These are phyloP conservation scores for Pomacea canaliculata DNA, from an alignment of 2,888 invertebrate species.

Conservation along the genomic window DNA sequence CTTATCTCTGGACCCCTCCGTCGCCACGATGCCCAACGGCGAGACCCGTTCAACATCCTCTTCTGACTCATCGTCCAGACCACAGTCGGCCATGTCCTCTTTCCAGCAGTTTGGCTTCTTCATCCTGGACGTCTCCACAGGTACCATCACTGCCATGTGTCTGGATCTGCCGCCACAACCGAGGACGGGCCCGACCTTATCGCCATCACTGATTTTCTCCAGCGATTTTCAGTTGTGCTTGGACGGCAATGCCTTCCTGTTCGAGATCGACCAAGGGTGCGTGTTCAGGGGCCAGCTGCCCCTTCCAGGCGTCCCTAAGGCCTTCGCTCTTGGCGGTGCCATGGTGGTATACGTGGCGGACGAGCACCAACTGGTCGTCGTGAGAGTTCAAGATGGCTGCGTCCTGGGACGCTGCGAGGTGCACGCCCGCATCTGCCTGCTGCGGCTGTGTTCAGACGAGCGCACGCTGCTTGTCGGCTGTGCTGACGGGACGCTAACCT, in stretches of 20 bases:
- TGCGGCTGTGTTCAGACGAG: conserved; percentile 59
- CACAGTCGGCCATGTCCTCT: neutral
- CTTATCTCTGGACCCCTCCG: conserved; percentile 24
- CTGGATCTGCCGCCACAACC: conserved; percentile 56
- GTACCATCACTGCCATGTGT: conserved; percentile 55
- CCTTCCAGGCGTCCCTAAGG: conserved; percentile 42
- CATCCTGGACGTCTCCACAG: conserved; percentile 53
- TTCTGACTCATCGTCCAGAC: neutral
- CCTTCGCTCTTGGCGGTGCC: conserved; percentile 54
- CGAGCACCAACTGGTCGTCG: conserved; percentile 39
- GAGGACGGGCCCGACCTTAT: conserved; percentile 21
- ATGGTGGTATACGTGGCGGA: conserved; percentile 55
- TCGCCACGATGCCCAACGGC: conserved; percentile 22
- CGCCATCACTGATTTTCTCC: conserved; percentile 50
- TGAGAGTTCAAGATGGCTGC: conserved; percentile 52
- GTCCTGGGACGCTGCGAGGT: conserved; percentile 57
- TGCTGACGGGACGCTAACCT: conserved; percentile 60
- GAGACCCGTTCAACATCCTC: neutral
- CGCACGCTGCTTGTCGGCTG: conserved; percentile 65
- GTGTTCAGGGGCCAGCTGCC: conserved; percentile 45
- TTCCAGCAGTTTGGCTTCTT: conserved; percentile 15
- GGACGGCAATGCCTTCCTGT: conserved; percentile 58
- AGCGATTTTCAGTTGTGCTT: conserved; percentile 58
- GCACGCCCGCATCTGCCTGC: conserved; percentile 55
- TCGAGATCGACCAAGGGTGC: conserved; percentile 49